These are phyloP conservation scores for Corythoichthys haematopterus DNA, from an alignment of 2,113 vertebrate species.

Conservation along the genomic window DNA sequence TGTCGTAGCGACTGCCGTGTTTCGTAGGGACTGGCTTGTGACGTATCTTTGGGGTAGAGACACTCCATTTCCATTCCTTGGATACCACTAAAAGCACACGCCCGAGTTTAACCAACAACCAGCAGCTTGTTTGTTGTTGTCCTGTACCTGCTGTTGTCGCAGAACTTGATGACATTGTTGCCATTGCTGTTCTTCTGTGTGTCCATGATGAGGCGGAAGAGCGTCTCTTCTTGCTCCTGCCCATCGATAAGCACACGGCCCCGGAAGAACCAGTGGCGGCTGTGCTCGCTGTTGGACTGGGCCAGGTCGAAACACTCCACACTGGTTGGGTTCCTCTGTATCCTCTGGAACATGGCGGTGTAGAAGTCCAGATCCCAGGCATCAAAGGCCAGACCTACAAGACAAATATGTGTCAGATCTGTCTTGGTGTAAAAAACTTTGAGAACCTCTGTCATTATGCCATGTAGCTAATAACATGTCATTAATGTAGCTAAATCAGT, in stretches of 20 bases:
- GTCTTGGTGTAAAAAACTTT: no score
- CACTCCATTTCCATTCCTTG: constrained; percentile 72
- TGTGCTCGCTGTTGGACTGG: constrained; percentile 94
- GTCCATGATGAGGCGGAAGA: constrained; percentile 85
- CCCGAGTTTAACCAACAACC: not conserved
- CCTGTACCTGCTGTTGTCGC: constrained; percentile 89
- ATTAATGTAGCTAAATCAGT: no score
- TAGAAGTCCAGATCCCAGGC: constrained; percentile 88
- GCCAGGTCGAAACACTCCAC: constrained; percentile 91
- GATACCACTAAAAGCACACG: constrained; percentile 74
- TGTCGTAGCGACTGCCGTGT: constrained; percentile 71
- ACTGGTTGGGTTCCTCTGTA: constrained; percentile 81
- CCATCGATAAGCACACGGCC: constrained; percentile 79
- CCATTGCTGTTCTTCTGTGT: constrained; percentile 82
- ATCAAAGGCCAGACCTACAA: constrained; percentile 83
- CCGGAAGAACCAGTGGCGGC: constrained; percentile 93
- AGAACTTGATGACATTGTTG: constrained; percentile 92
- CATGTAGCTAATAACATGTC: no score
- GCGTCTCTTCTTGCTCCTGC: constrained; percentile 69
- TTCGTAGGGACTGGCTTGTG: constrained; percentile 71
- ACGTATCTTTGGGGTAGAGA: constrained; percentile 74
- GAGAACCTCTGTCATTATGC: no score
- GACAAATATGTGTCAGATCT: not conserved
- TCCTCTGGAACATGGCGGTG: constrained; percentile 77
- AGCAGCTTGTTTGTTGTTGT: not conserved